A percentile compares a stretch with the other conserved stretches of the same genome.
These are phyloP conservation scores for Harpagifer antarcticus DNA, from an alignment of 2,797 vertebrate species.

Conservation along the genomic window DNA sequence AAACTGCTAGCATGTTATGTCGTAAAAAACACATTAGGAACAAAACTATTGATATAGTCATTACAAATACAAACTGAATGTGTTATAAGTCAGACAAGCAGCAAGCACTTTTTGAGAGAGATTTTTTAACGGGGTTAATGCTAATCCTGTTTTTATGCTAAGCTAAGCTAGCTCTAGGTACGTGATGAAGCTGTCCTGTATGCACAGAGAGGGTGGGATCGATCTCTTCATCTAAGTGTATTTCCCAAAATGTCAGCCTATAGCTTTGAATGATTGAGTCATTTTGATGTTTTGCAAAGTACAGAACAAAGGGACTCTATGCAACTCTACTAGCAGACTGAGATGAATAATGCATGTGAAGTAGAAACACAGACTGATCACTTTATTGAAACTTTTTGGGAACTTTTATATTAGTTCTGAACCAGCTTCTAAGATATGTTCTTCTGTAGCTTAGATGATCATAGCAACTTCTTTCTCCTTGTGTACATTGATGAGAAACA, in stretches of 20 bases:
- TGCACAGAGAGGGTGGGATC: neutral
- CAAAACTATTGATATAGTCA: no score
- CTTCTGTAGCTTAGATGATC: neutral
- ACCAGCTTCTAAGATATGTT: neutral
- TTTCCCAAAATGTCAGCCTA: neutral
- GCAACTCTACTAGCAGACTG: neutral
- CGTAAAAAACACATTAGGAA: no score
- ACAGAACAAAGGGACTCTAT: neutral
- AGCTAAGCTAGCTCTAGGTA: neutral
- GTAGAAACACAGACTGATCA: neutral
- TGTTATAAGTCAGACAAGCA: no score
- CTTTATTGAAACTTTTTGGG: neutral
- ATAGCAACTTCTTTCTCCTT: neutral
- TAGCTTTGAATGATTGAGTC: neutral
- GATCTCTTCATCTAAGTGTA: neutral
- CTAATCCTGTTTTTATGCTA: neutral
- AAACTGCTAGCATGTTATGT: neutral
- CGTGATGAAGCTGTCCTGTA: neutral
- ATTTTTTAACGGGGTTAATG: neutral
- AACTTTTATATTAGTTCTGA: neutral
- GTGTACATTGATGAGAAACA: neutral
- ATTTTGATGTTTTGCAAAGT: slow-evolving; percentile 1
- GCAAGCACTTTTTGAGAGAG: no score
- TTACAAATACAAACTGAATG: no score
- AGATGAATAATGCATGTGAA: neutral